Base-by-base conservation (phyloP, 2,113 vertebrate genomes). In the Daubentonia madagascariensis region DNA sequence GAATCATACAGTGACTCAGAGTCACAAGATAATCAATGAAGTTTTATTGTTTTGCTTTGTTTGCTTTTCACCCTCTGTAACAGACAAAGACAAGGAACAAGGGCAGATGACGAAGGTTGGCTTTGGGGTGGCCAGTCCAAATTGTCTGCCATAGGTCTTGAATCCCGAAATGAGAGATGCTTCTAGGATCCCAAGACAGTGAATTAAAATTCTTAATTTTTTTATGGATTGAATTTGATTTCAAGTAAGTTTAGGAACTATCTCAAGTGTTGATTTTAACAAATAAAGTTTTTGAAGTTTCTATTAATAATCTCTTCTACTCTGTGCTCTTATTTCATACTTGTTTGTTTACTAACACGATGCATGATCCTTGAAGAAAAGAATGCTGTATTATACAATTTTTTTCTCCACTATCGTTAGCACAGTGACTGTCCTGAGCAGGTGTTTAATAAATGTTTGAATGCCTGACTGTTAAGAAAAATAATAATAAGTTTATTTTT, bases 101-200 rank as follows among this genome's bases (percentile, higher is more conserved):
- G 48, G 25, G 37, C 28, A 86, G 23, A n/a, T 28, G 4, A 8
- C 12, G 35, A 12, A 18, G 18, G 14, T 40, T 6, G 20, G 20
- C 6, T 43, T 4, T 14, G 63, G 32, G 11, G 17, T 0, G 0
- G 32, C 50, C 35, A 8, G 16, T 13, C 23, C 0, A 1, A n/a
- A 50, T 16, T 23, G 50, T 50, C 54, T 22, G 9, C 11, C 1
- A 1, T 16, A 45, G 18, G 17, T 37, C 17, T 50, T 13, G 5
- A 48, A 23, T 45, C 8, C 1, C 3, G 50, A 61, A 59, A 48
- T 18, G 17, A 70, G 63, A 17, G 73, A 23, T 35, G 23, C 14
- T 32, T 68, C 50, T 4, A 32, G 50, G 16, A 10, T 57, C 61
- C 20, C 40, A 12, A 45, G 17, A 72, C 17, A 50, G 10, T 1